Percentiles rank a stretch among this genome's conserved stretches.
Evolutionary conservation across 1,140 invertebrate genomes (phyloP).

Genomic region (Dermatophagoides farinae): DNA sequence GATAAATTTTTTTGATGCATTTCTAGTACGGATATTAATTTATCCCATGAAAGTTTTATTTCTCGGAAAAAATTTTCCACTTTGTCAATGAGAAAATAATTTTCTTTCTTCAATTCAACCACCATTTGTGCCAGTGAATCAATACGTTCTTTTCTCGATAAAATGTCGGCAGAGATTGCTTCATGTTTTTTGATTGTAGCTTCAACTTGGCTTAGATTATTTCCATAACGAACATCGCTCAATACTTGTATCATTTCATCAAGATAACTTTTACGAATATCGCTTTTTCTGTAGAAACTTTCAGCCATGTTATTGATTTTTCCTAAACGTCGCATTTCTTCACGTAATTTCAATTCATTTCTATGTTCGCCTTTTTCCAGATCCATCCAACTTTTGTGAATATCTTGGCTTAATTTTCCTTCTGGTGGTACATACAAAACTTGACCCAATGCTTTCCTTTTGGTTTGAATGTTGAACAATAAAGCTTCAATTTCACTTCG

Average conservation of each 20-base stretch:
- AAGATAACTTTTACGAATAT: slow-evolving; percentile 72
- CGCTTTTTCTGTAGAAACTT: slow-evolving; percentile 85
- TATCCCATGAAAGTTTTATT: slow-evolving; percentile 66
- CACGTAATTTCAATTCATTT: slow-evolving; percentile 71
- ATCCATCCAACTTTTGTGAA: slow-evolving; percentile 75
- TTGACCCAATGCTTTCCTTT: slow-evolving; percentile 77
- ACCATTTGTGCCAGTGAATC: slow-evolving; percentile 76
- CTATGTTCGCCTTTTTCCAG: slow-evolving; percentile 85
- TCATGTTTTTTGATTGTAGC: slow-evolving; percentile 96
- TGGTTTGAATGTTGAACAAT: slow-evolving; percentile 89
- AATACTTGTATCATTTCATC: slow-evolving; percentile 95
- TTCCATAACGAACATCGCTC: slow-evolving; percentile 72
- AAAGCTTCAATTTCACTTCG: slow-evolving; percentile 87
- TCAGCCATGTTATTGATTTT: slow-evolving; percentile 81
- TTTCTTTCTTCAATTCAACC: slow-evolving; percentile 66
- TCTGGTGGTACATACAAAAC: slow-evolving; percentile 71
- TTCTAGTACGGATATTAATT: slow-evolving; percentile 60
- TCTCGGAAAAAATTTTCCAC: slow-evolving; percentile 57
- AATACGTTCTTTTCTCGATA: slow-evolving; percentile 74
- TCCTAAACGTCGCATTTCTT: slow-evolving; percentile 77
- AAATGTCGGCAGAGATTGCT: slow-evolving; percentile 88
- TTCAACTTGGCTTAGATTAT: slow-evolving; percentile 75
- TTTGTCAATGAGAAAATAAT: slow-evolving; percentile 67
- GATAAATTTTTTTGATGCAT: slow-evolving; percentile 61
- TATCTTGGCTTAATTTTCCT: slow-evolving; percentile 65